Evolutionary conservation across 2,888 invertebrate species (phyloP).

Genomic region (Ditylenchus weischeri): DNA sequence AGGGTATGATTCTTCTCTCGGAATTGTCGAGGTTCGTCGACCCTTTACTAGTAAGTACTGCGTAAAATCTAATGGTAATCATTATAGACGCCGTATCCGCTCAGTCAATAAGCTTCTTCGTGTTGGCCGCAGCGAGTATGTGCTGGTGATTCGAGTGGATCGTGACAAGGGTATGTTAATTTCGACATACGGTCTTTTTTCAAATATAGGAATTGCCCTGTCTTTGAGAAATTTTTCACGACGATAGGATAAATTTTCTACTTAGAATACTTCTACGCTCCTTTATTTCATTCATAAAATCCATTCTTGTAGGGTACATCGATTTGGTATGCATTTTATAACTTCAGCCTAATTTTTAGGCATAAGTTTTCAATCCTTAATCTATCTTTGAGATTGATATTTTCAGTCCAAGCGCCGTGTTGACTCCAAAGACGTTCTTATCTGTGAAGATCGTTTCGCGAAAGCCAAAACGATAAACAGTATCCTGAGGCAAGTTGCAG

Average conservation of each 20-base stretch:
- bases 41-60: no score
- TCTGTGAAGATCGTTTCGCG: conserved; percentile 95
- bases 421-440: conserved; percentile 92
- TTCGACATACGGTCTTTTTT: no score
- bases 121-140: conserved; percentile 96
- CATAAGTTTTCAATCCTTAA: no score
- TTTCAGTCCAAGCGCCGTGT: conserved; percentile 81
- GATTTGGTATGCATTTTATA: conserved; percentile 68
- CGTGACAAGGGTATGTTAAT: conserved; percentile 82
- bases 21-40: conserved; percentile 72
- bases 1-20: conserved; percentile 90
- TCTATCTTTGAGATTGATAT: no score
- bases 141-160: conserved; percentile 96
- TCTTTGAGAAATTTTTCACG: no score
- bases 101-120: conserved; percentile 98
- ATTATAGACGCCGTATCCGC: conserved; percentile 82
- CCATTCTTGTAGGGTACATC: conserved; percentile 76
- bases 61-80: no score
- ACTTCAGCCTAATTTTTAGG: no score
- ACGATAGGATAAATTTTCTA: no score
- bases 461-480: conserved; percentile 77
- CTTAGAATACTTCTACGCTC: no score
- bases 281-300: neutral
- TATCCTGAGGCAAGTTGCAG: conserved; percentile 92
- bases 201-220: no score